Base-by-base conservation (phyloP, 2,797 vertebrate species). In the Rhynchotus rufescens region DNA sequence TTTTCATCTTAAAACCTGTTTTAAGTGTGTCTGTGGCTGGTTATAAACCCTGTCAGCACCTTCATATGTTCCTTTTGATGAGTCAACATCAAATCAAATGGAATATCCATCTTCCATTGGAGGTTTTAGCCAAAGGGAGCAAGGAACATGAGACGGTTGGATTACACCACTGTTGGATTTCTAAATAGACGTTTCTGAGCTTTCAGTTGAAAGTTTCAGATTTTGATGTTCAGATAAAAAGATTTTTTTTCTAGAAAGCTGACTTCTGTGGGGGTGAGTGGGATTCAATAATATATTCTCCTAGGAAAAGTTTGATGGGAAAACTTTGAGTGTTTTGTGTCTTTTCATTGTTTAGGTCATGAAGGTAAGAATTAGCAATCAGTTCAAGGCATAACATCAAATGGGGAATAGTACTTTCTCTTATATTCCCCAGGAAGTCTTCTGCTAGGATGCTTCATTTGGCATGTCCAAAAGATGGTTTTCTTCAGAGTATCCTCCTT, bases 161-260 rank as follows among this genome's bases (percentile, higher is more conserved):
- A 75, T 86, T 78, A 73, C 45, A 68, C 26, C 23, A 34, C 44
- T 65, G 45, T 65, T 84, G 62, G 40, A 32, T 90, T 93, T 93
- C 84, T 82, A 88, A 90, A 89, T 7, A 9, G 34, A n/a, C 16
- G 19, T 89, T 85, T 90, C 15, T 80, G 69, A 88, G 34, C 40
- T 93, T 93, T 75, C 26, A 9, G 12, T 52, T 86, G 44, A 77
- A 94, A 80, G 49, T 60, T 78, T 84, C 67, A 34, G 38, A n/a
- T 89, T 87, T 59, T 84, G 45, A 69, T 73, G 40, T 83, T 89
- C 38, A 60, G 51, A 79, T 71, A 44, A 86, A 80, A 88, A 68
- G 36, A 40, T 40, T 40, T 49, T 36, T 47, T 69, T 15, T 89
- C 25, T 14, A 64, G 56, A 76, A 89, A 44, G 34, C n/a, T 84